phyloP scores from a whole-genome alignment of 2,797 vertebrate species.

The Schizopygopsis malacanthus region DNA sequence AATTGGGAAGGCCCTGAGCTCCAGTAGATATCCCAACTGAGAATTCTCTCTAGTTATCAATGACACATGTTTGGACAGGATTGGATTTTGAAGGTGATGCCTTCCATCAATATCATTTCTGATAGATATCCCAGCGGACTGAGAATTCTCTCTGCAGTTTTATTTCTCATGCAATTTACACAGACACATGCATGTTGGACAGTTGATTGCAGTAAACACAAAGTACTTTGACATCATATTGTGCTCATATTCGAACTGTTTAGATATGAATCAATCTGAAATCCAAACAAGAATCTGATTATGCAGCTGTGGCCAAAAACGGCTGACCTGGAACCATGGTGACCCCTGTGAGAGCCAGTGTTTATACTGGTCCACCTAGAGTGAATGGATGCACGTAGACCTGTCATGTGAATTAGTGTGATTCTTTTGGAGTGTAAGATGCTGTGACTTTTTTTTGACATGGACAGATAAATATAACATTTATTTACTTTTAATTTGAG shows the following conservation, averaged over 20 bases:
- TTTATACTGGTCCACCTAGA: conserved; percentile 47
- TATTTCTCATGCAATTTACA: conserved; percentile 25
- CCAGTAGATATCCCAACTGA: no score
- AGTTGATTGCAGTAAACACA: conserved; percentile 1
- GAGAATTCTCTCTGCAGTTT: neutral
- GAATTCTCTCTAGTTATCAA: no score
- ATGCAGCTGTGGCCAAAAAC: conserved; percentile 38
- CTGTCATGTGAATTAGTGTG: conserved; percentile 3
- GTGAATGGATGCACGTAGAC: conserved; percentile 49
- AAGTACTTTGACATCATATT: conserved; percentile 11
- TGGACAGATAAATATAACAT: neutral
- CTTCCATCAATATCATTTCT: no score
- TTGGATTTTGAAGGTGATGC: conserved; percentile 46
- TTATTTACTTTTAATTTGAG: neutral
- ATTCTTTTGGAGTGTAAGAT: neutral
- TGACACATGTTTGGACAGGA: no score
- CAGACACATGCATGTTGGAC: conserved; percentile 19
- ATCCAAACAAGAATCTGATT: conserved; percentile 56
- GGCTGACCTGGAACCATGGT: conserved; percentile 38
- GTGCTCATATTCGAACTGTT: conserved; percentile 28
- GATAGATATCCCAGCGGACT: neutral
- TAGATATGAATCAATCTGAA: conserved; percentile 48
- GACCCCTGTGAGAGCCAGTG: conserved; percentile 45
- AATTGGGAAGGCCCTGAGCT: conserved; percentile 49
- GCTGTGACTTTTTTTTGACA: neutral